A percentile compares a stretch with the other conserved stretches of the same genome.
Evolutionary conservation across 2,888 invertebrate genomes (phyloP).

Genomic region (Sphecodes monilicornis): DNA sequence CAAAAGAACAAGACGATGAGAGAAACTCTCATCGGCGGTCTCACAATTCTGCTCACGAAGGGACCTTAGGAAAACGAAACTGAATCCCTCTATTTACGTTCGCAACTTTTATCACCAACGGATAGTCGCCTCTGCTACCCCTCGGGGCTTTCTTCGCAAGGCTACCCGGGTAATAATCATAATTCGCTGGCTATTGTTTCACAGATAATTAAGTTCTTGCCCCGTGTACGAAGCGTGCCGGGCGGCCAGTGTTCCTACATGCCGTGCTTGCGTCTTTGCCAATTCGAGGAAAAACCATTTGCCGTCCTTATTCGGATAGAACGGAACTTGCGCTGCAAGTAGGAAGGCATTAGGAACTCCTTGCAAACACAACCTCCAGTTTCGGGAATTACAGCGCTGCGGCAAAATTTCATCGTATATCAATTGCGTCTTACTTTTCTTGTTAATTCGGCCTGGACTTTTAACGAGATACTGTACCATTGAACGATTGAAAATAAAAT

Average conservation of each 20-base stretch:
- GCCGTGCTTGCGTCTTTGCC: constrained; percentile 72
- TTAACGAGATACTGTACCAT: neutral
- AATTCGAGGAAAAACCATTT: constrained; percentile 77
- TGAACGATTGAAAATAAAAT: neutral
- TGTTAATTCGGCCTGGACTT: neutral
- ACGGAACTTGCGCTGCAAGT: constrained; percentile 56
- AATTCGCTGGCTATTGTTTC: constrained; percentile 80
- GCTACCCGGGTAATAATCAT: constrained; percentile 77
- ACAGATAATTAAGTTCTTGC: constrained; percentile 82
- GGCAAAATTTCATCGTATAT: constrained; percentile 51
- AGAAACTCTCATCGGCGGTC: constrained; percentile 71
- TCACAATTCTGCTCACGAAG: constrained; percentile 74
- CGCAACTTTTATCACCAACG: constrained; percentile 77
- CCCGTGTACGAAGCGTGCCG: constrained; percentile 65
- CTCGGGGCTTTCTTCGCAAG: constrained; percentile 65
- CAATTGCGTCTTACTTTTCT: constrained; percentile 5
- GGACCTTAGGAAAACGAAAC: constrained; percentile 76
- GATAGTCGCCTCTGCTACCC: constrained; percentile 56
- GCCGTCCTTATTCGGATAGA: constrained; percentile 73
- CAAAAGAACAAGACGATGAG: constrained; percentile 55
- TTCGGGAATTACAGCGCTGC: constrained; percentile 49
- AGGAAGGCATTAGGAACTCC: constrained; percentile 68
- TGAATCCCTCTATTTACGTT: constrained; percentile 79
- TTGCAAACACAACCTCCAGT: constrained; percentile 61
- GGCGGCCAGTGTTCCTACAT: constrained; percentile 58